Evolutionary conservation across 2,113 vertebrate genomes (phyloP), one percentile per base, ranked within the genome.

Genomic region (Phasianus colchicus): DNA sequence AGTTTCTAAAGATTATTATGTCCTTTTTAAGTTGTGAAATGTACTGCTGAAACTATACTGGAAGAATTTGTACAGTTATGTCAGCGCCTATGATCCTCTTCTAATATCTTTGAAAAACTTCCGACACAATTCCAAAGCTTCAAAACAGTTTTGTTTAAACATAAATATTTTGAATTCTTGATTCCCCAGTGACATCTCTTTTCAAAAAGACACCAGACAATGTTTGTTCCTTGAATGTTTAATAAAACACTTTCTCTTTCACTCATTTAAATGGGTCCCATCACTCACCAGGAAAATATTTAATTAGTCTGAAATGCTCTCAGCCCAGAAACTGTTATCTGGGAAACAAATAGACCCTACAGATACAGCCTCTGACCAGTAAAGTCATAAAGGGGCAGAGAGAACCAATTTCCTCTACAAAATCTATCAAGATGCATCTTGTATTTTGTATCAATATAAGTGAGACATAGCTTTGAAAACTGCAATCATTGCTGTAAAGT

Each of bases 101-200:
- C 34, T 54, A 73, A 55, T 69, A 65, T 48, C 48, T 82, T 88
- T 91, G 64, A 87, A 80, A 96, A 95, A 24, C 16, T 63, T 94
- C 64, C 78, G 89, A 63, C 43, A 92, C 42, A 80, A 96, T 94
- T 96, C 84, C 77, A 88, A 93, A 61, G 30, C 36, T 10, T 83
- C 67, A 88, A 90, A 87, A 10, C 20, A 82, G 32, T 55, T 88
- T 94, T 96, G 55, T 93, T 77, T 54, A 88, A 92, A 80, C 70
- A 82, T 38, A 72, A 60, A 11, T 5, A 87, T 64, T 45, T 81
- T 61, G 88, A 87, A 86, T 93, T 61, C 69, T 86, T 70, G 48
- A 86, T 91, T 90, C 78, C 34, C 45, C 34, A 48, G 43, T 64
- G 77, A 67, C 38, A 61, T 64, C 67, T 38, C 6, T 60, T 84